Conservation (phyloP, 2,888 invertebrate genomes). For the Dromius quadrimaculatus region DNA sequence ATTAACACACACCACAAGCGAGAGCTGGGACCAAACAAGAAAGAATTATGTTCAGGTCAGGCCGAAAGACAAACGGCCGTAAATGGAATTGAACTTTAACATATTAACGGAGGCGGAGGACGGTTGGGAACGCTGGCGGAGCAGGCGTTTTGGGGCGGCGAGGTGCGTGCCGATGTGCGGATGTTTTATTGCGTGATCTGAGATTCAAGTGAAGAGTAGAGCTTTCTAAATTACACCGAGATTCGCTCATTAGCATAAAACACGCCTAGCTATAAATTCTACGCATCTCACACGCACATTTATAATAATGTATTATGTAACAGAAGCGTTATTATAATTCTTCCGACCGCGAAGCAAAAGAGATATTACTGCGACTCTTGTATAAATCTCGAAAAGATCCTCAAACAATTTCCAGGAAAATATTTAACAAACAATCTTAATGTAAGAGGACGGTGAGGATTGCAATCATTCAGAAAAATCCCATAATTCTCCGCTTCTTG, state of each 20-base stretch:
- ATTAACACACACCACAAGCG: constrained; percentile 28
- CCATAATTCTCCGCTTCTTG: no score
- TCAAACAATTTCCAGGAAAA: no score
- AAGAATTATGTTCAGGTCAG: constrained; percentile 52
- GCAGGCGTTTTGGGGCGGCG: not conserved
- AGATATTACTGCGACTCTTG: constrained; percentile 7
- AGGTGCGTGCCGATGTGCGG: constrained; percentile 55
- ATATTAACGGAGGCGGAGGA: constrained; percentile 45
- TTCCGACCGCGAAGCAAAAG: constrained; percentile 5
- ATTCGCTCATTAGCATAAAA: constrained; percentile 62
- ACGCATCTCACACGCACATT: constrained; percentile 24
- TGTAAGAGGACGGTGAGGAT: no score
- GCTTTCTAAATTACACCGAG: constrained; percentile 60
- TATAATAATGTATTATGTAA: constrained; percentile 46
- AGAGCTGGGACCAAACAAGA: constrained; percentile 37
- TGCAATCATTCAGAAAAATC: not conserved
- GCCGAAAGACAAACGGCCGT: constrained; percentile 49
- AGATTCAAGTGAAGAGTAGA: constrained; percentile 57
- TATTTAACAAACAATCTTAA: no score
- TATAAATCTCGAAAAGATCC: no score
- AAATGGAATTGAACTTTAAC: constrained; percentile 53
- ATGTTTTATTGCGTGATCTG: constrained; percentile 61
- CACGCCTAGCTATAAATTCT: constrained; percentile 56
- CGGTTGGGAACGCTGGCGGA: not conserved
- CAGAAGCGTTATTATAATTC: constrained; percentile 35